Percentiles rank a stretch among this genome's conserved stretches.
Evolutionary conservation across 2,797 vertebrate genomes (phyloP).

Genomic region (Denticeps clupeoides): DNA sequence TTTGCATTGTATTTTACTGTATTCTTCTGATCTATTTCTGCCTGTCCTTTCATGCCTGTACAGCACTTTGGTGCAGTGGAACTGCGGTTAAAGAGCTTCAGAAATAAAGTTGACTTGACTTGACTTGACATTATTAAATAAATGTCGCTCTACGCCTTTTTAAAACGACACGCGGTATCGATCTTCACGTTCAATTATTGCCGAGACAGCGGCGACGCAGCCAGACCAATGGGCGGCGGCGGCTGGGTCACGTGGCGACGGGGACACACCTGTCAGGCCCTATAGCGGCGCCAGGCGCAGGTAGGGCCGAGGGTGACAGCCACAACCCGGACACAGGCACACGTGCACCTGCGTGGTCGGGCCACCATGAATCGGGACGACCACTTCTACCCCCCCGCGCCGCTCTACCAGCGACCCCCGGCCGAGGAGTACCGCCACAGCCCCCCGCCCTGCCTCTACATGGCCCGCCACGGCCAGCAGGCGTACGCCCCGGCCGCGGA

Average conservation of each 20-base stretch:
- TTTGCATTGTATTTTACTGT: too few relatives aligned
- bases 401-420: slow-evolving; percentile 77
- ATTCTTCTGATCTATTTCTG: slow-evolving; percentile 41
- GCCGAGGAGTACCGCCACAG: slow-evolving; percentile 71
- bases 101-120: slow-evolving; percentile 39
- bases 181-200: slow-evolving; percentile 57
- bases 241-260: slow-evolving; percentile 62
- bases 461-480: slow-evolving; percentile 76
- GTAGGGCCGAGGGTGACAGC: slow-evolving; percentile 43
- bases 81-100: too few relatives aligned
- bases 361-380: slow-evolving; percentile 87
- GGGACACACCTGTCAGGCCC: slow-evolving; percentile 62
- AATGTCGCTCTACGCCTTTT: too few relatives aligned
- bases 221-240: slow-evolving; percentile 52
- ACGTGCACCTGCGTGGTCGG: slow-evolving; percentile 32
- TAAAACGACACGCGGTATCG: too few relatives aligned
- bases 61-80: too few relatives aligned
- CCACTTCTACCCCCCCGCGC: slow-evolving; percentile 72
- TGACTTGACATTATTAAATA: slow-evolving; percentile 42
- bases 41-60: slow-evolving; percentile 18
- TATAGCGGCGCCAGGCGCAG: slow-evolving; percentile 48
- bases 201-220: slow-evolving; percentile 43
- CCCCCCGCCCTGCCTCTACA: slow-evolving; percentile 88
- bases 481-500: slow-evolving; percentile 67
- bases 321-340: slow-evolving; percentile 31